Evolutionary conservation across 1,140 invertebrate genomes (phyloP).

Genomic region (Magallana ariakensis): DNA sequence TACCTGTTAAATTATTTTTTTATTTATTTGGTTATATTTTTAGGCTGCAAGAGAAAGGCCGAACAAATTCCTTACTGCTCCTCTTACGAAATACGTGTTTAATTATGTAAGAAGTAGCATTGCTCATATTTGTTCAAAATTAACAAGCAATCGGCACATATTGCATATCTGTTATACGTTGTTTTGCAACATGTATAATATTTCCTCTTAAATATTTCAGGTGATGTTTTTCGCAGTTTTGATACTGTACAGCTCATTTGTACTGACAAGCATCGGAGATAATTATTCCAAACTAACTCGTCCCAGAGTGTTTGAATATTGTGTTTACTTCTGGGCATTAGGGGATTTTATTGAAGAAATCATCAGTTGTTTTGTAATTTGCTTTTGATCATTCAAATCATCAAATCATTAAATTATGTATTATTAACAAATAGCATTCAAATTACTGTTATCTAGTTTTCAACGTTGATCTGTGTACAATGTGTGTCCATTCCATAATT

Average conservation of each 20-base stretch:
- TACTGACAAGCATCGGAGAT: constrained; percentile 16
- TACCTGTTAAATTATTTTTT: no score
- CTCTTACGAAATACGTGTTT: background rate
- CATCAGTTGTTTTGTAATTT: background rate
- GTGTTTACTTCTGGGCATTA: constrained; percentile 26
- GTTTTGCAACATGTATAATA: no score
- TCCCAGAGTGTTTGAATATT: background rate
- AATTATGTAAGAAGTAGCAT: background rate
- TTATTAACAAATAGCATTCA: no score
- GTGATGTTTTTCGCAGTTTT: background rate
- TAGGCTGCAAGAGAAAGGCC: background rate
- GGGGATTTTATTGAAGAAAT: constrained; percentile 27
- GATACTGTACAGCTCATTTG: constrained; percentile 26
- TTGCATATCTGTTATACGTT: no score
- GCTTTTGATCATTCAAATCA: background rate
- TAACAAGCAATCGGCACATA: no score
- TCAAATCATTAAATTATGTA: no score
- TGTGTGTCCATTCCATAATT: no score
- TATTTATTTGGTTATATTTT: background rate
- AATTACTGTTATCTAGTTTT: no score
- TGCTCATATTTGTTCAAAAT: no score
- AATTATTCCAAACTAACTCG: background rate
- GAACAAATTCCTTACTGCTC: background rate
- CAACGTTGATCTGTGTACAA: no score
- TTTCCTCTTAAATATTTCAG: background rate